Evolutionary conservation across 2,797 vertebrate species (phyloP), one percentile per base, ranked within the genome.

Genomic region (Parambassis ranga): DNA sequence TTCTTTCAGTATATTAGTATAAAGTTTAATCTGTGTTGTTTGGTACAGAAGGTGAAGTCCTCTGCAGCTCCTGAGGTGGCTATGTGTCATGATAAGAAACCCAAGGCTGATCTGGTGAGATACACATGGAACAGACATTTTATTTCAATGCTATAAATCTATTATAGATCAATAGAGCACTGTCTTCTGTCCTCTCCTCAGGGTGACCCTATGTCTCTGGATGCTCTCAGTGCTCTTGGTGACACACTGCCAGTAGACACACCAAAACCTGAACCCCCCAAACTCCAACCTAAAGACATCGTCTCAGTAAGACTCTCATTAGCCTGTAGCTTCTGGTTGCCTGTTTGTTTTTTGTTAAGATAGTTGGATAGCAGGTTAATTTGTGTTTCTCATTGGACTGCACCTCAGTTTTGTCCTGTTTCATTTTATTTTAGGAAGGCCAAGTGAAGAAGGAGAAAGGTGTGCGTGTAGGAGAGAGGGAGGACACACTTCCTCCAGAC

Each of bases 391-490:
- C 14, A 58, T 4, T 24, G 6, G 28, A 1, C 3, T 0, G 7
- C 26, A 7, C 20, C 7, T 7, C n/a, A 10, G 27, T 7, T 26
- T 28, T 48, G 3, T 59, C 15, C 23, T 35, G 10, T 0, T 63
- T 23, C 33, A 38, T 20, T 19, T 14, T 18, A n/a, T 52, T 19
- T 56, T 36, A 92, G 91, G 90, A 91, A 79, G 70, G 11, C 13
- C 69, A 85, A 30, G 13, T 71, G n/a, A 70, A 75, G 33, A 48
- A 73, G 42, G 31, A 91, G 68, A 78, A 89, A 55, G 91, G 82
- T 5, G 87, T 90, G 15, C 32, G 9, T 16, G 87, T 92, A 0
- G 92, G 92, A 26, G 92, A 92, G 61, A 79, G 86, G 30, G 92
- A 93, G 0, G 88, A 91, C 62, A 46, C 89, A 0, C 19, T 92